phyloP scores from a whole-genome alignment of 2,113 vertebrate genomes.

The Pelmatolapia mariae region DNA sequence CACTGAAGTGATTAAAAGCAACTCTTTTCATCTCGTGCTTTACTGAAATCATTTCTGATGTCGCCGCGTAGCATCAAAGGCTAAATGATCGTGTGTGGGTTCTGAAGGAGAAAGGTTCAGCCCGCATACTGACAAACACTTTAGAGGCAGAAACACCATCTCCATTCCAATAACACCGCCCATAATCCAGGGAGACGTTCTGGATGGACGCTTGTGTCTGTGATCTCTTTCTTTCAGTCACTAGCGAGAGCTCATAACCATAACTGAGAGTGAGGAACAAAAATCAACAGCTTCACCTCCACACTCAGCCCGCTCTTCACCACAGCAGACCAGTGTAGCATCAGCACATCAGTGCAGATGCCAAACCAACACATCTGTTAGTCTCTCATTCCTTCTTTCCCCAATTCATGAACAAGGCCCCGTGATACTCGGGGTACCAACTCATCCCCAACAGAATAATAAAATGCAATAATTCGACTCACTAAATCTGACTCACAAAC shows the following conservation, averaged over 20 bases:
- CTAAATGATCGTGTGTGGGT: background rate
- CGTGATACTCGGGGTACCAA: background rate
- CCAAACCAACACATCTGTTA: background rate
- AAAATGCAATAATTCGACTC: background rate
- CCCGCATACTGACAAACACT: background rate
- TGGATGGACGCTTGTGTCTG: background rate
- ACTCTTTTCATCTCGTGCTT: background rate
- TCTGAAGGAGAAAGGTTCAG: background rate
- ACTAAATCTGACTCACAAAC: background rate
- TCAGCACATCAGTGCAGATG: background rate
- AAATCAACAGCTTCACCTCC: background rate
- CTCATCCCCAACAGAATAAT: background rate
- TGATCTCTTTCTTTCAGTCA: background rate
- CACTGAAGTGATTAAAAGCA: background rate
- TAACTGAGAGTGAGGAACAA: rapidly evolving
- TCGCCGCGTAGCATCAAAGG: background rate
- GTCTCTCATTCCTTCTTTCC: rapidly evolving
- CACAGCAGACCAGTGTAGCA: rapidly evolving
- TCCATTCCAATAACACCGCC: background rate
- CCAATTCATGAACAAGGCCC: background rate
- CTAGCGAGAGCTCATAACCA: background rate
- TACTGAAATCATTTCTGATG: background rate
- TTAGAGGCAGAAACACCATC: background rate
- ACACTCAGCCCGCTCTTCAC: background rate
- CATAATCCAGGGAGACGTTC: background rate